phyloP scores from a whole-genome alignment of 2,888 invertebrate species.

The Caradrina clavipalpis region DNA sequence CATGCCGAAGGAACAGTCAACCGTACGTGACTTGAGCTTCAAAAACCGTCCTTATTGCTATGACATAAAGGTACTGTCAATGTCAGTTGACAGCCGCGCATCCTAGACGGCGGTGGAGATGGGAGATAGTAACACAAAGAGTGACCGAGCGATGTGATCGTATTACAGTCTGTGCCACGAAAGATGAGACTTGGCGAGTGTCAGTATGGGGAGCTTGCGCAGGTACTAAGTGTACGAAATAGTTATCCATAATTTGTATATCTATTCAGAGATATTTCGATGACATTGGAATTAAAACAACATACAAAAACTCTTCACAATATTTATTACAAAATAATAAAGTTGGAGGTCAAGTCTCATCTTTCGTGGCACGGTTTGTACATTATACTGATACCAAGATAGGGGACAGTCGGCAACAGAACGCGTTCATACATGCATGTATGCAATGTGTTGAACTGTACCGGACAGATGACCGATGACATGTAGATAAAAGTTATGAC shows the following conservation, averaged over 20 bases:
- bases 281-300: too few species aligned
- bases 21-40: conserved; percentile 5
- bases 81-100: conserved; percentile 27
- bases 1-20: conserved; percentile 69
- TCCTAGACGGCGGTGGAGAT: conserved; percentile 54
- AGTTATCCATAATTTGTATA: too few species aligned
- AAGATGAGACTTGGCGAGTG: too few species aligned
- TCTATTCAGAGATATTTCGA: too few species aligned
- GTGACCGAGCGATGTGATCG: conserved; percentile 69
- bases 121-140: conserved; percentile 72
- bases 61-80: conserved; percentile 25
- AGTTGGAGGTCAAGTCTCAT: too few species aligned
- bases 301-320: too few species aligned
- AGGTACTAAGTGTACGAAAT: too few species aligned
- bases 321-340: too few species aligned
- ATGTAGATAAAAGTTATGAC: conserved; percentile 61
- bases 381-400: conserved; percentile 49
- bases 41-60: not conserved
- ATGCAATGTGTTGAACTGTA: conserved; percentile 42
- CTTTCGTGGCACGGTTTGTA: too few species aligned
- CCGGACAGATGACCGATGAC: conserved; percentile 51
- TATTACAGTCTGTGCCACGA: too few species aligned
- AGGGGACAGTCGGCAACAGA: conserved; percentile 28
- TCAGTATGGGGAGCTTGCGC: too few species aligned
- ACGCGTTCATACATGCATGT: conserved; percentile 45